Conservation (phyloP, 2,888 invertebrate genomes). For the Tyria jacobaeae region DNA sequence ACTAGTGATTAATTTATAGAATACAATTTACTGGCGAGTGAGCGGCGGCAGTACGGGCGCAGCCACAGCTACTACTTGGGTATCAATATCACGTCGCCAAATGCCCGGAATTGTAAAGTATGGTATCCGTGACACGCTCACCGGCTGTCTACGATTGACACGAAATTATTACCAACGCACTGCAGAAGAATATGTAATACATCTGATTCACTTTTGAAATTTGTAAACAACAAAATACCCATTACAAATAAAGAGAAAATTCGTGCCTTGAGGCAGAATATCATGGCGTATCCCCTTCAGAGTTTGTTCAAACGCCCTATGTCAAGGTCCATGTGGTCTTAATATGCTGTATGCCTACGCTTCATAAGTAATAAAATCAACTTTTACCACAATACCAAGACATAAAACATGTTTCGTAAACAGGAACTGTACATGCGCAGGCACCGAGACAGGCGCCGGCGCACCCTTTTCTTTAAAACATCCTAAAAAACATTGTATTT, state of each 20-base stretch:
- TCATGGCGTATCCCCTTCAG: constrained; percentile 4
- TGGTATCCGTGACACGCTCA: constrained; percentile 54
- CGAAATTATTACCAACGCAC: constrained; percentile 56
- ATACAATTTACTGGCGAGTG: constrained; percentile 29
- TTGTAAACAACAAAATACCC: constrained; percentile 3
- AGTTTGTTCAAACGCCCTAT: constrained; percentile 34
- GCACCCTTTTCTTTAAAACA: constrained; percentile 49
- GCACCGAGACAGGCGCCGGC: constrained; percentile 41
- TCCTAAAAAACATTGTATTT: constrained; percentile 36
- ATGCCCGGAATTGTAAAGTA: constrained; percentile 58
- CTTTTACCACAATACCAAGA: constrained; percentile 78
- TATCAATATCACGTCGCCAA: constrained; percentile 39
- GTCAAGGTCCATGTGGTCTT: constrained; percentile 61
- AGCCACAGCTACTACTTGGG: constrained; percentile 26
- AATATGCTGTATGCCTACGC: constrained; percentile 65
- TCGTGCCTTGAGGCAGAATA: not conserved
- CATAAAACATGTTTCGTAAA: constrained; percentile 79
- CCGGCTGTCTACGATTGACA: constrained; percentile 53
- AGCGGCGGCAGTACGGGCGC: no score
- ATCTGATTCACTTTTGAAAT: constrained; percentile 34
- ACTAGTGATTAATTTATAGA: constrained; percentile 35
- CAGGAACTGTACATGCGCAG: constrained; percentile 69
- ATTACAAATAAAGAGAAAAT: not conserved
- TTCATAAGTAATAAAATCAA: constrained; percentile 80
- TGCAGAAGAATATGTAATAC: constrained; percentile 41